Conservation (phyloP, 2,113 vertebrate genomes). For the Odontesthes bonariensis region DNA sequence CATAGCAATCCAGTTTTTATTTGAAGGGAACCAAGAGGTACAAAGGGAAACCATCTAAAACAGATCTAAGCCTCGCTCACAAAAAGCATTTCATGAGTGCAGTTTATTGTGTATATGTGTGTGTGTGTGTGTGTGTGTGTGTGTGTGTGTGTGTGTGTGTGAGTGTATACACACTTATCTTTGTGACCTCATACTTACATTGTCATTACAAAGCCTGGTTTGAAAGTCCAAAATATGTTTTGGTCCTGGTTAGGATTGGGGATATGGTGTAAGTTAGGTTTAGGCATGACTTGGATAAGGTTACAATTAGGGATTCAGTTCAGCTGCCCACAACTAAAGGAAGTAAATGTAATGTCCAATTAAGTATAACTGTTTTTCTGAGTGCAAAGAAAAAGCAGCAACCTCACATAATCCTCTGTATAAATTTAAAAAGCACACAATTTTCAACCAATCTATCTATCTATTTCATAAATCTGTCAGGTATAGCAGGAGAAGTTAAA, state of each 20-base stretch:
- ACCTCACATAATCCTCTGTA: too few species aligned
- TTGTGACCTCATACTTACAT: background rate
- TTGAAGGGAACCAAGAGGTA: slow-evolving; percentile 60
- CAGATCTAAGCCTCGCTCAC: slow-evolving; percentile 61
- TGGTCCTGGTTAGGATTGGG: background rate
- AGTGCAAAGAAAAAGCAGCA: too few species aligned
- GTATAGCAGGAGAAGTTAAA: slow-evolving; percentile 15
- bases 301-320: background rate
- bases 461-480: background rate
- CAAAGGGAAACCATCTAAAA: slow-evolving; percentile 72
- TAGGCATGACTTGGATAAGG: background rate
- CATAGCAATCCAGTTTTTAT: slow-evolving; percentile 79
- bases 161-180: background rate
- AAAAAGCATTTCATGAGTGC: slow-evolving; percentile 68
- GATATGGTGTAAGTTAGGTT: background rate
- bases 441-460: background rate
- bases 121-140: background rate
- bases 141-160: slow-evolving; percentile 1
- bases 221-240: background rate
- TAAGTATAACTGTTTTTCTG: background rate
- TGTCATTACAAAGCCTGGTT: background rate
- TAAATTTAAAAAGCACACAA: too few species aligned
- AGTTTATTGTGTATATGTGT: slow-evolving; percentile 17
- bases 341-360: background rate
- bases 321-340: background rate